Evolutionary conservation across 2,888 invertebrate genomes (phyloP).

Genomic region (Melanchra persicariae): DNA sequence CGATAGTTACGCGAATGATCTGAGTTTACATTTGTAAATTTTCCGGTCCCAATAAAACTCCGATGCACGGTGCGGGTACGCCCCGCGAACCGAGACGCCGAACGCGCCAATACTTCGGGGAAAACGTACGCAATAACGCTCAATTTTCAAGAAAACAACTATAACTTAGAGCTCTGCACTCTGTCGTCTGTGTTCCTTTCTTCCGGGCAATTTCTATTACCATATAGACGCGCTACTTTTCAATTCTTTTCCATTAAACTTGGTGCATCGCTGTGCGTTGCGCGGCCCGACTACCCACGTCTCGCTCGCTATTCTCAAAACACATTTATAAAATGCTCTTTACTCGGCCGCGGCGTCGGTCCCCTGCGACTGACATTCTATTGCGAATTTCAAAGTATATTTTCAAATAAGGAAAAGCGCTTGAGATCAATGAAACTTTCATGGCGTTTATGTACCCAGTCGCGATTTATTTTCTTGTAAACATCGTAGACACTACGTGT

Average conservation of each 20-base stretch:
- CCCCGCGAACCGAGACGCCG: constrained; percentile 65
- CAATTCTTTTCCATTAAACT: constrained; percentile 91
- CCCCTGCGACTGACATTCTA: constrained; percentile 88
- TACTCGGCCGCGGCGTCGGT: constrained; percentile 83
- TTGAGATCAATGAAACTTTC: constrained; percentile 84
- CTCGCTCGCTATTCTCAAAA: constrained; percentile 85
- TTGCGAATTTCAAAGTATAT: constrained; percentile 87
- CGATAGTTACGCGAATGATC: constrained; percentile 78
- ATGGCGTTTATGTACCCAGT: constrained; percentile 72
- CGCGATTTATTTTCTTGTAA: constrained; percentile 69
- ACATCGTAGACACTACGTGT: constrained; percentile 43
- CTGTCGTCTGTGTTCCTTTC: constrained; percentile 89
- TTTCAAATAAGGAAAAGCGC: constrained; percentile 83
- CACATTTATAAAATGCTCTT: constrained; percentile 90
- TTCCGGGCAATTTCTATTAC: constrained; percentile 91
- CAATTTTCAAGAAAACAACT: constrained; percentile 89
- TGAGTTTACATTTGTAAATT: constrained; percentile 80
- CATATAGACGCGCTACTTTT: constrained; percentile 91
- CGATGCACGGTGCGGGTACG: constrained; percentile 65
- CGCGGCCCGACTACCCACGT: constrained; percentile 77
- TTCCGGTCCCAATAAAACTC: constrained; percentile 81
- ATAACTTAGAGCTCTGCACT: constrained; percentile 89
- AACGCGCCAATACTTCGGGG: constrained; percentile 75
- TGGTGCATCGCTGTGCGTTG: constrained; percentile 89
- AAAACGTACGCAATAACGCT: constrained; percentile 87